Evolutionary conservation across 2,888 invertebrate genomes (phyloP), one percentile per base, ranked within the genome.

Genomic region (Cabera pusaria): DNA sequence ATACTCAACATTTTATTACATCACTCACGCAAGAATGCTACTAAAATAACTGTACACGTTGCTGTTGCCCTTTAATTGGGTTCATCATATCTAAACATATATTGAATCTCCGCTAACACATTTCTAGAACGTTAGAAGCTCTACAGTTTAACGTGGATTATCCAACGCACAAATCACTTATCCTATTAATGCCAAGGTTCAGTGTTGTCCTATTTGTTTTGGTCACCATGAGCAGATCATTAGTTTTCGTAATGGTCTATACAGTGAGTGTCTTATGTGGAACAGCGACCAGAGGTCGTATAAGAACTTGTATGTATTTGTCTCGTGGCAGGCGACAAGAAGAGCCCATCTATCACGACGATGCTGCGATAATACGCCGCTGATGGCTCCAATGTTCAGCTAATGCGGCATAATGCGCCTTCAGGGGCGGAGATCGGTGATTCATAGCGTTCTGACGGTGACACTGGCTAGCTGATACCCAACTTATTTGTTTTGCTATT

Each of bases 321-420:
- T 52, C 34, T 44, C 33, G 35, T 43, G 44, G 41, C 38, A 26
- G 23, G 34, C 32, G 43, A 45, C 39, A 28, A 35, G 34, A 32
- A 39, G 39, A 34, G 44, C 39, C 44, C 42, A 53, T 53, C 50
- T 38, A 50, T 53, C 53, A 44, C 29, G 37, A 22, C 34, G 44
- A 42, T 47, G 44, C 41, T 39, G 49, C 33, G 37, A 43, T 46
- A 63, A 58, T 49, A 48, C 39, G 42, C 46, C 54, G 58, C 49
- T 56, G 59, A 59, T 59, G 57, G 60, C 56, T 59, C 60, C 63
- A 67, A 72, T 68, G 68, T 61, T 59, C 50, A 45, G 50, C 55
- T 72, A 67, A 69, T 71, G 70, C 42, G 60, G 47, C 50, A 56
- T 67, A 60, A 71, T 69, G 49, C 42, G 43, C 45, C 40, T 34